phyloP scores from a whole-genome alignment of 2,888 invertebrate genomes.

The Brachylomia viminalis region DNA sequence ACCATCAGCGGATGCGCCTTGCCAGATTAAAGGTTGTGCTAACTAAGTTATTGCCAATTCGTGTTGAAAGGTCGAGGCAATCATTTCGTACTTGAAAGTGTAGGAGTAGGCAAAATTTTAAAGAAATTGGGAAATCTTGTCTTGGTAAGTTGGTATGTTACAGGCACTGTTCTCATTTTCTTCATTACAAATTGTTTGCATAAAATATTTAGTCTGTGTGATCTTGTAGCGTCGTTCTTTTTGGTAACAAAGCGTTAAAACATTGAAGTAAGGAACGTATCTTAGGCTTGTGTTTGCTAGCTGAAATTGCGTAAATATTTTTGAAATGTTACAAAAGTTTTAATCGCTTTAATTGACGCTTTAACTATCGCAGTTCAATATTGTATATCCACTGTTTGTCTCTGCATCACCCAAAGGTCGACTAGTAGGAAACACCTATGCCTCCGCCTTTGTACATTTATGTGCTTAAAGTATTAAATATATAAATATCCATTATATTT shows the following conservation, averaged over 20 bases:
- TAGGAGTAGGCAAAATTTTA: slow-evolving; percentile 38
- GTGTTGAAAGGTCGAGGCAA: slow-evolving; percentile 64
- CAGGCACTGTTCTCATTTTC: not conserved
- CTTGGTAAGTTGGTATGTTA: slow-evolving; percentile 21
- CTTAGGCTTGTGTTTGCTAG: not conserved
- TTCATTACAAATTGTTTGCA: not conserved
- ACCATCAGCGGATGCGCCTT: slow-evolving; percentile 82
- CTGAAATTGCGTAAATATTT: not conserved
- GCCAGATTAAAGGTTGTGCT: slow-evolving; percentile 80
- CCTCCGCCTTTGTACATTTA: too few species aligned
- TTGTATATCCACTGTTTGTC: too few species aligned
- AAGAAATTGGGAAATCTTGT: slow-evolving; percentile 49
- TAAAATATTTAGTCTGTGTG: not conserved
- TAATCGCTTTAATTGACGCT: not conserved
- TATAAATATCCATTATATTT: not conserved
- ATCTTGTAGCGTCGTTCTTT: not conserved
- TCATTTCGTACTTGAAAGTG: slow-evolving; percentile 46
- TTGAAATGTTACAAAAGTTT: not conserved
- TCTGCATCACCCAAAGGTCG: too few species aligned
- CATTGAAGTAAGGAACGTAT: not conserved
- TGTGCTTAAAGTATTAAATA: too few species aligned
- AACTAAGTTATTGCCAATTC: slow-evolving; percentile 77
- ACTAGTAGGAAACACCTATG: too few species aligned
- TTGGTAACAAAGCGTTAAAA: not conserved
- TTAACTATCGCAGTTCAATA: not conserved